phyloP scores from a whole-genome alignment of 2,113 vertebrate genomes.

The Noturus placidus region DNA sequence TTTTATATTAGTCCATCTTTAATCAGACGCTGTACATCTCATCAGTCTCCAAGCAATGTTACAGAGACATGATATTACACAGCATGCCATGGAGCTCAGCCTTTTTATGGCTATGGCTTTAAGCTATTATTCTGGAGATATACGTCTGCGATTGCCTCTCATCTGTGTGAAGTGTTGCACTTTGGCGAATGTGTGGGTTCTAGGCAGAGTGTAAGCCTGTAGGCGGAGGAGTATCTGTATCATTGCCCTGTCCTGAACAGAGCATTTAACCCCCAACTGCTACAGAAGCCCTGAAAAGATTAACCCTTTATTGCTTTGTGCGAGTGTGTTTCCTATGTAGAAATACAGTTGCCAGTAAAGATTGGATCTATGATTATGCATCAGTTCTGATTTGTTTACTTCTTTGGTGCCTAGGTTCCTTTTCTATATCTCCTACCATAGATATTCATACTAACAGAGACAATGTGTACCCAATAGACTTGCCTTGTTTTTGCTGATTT shows the following conservation, averaged over 20 bases:
- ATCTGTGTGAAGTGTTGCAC: conserved; percentile 25
- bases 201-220: neutral
- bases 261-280: conserved; percentile 7
- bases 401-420: neutral
- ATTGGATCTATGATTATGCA: neutral
- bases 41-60: neutral
- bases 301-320: neutral
- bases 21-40: neutral
- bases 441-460: neutral
- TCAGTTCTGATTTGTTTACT: neutral
- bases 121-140: neutral
- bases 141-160: conserved; percentile 17
- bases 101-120: conserved; percentile 1
- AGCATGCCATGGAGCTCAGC: neutral
- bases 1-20: too few relatives aligned
- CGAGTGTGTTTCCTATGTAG: too few relatives aligned
- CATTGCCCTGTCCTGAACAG: neutral
- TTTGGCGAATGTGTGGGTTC: neutral
- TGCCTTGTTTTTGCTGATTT: neutral
- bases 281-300: neutral
- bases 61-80: neutral
- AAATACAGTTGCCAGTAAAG: neutral
- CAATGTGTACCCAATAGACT: neutral
- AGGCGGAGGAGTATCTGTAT: conserved; percentile 14
- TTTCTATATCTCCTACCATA: neutral